phyloP scores from a whole-genome alignment of 2,113 vertebrate species.

The Neoarius graeffei region DNA sequence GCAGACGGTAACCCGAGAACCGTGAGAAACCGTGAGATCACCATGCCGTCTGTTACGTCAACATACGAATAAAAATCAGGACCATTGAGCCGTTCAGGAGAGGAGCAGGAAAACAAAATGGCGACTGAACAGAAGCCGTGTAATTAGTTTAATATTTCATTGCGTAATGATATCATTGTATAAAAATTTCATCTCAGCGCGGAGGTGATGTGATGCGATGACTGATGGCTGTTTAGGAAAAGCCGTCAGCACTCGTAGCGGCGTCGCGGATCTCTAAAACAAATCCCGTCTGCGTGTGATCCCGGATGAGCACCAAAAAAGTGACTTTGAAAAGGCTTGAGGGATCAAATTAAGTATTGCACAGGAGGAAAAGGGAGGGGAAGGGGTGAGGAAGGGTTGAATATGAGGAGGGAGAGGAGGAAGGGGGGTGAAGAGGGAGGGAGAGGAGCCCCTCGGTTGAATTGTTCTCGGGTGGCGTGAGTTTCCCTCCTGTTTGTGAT shows the following conservation, averaged over 20 bases:
- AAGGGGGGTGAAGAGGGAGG: neutral
- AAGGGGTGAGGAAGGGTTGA: slow-evolving; percentile 1
- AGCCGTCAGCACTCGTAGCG: slow-evolving; percentile 23
- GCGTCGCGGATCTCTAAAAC: slow-evolving; percentile 1
- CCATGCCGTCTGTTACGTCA: neutral
- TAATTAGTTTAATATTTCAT: neutral
- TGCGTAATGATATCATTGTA: neutral
- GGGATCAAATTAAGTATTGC: slow-evolving; percentile 68
- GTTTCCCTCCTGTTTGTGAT: slow-evolving; percentile 78
- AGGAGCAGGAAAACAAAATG: neutral
- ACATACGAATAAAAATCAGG: neutral
- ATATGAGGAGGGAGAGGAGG: slow-evolving; percentile 36
- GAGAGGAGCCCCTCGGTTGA: slow-evolving; percentile 45
- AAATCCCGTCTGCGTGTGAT: slow-evolving; percentile 44
- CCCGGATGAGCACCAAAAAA: slow-evolving; percentile 62
- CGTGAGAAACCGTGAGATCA: neutral
- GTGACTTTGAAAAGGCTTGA: slow-evolving; percentile 62
- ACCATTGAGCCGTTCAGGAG: neutral
- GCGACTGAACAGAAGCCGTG: neutral
- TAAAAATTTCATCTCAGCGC: neutral
- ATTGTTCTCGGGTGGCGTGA: slow-evolving; percentile 71
- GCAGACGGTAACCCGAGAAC: too few relatives aligned
- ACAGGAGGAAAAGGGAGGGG: slow-evolving; percentile 50
- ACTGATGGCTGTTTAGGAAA: slow-evolving; percentile 25
- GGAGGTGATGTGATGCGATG: neutral